A percentile compares a stretch with the other conserved stretches of the same genome.
Conservation (phyloP, 2,113 vertebrate genomes). For the Gnathonemus echidnorhynchus region DNA sequence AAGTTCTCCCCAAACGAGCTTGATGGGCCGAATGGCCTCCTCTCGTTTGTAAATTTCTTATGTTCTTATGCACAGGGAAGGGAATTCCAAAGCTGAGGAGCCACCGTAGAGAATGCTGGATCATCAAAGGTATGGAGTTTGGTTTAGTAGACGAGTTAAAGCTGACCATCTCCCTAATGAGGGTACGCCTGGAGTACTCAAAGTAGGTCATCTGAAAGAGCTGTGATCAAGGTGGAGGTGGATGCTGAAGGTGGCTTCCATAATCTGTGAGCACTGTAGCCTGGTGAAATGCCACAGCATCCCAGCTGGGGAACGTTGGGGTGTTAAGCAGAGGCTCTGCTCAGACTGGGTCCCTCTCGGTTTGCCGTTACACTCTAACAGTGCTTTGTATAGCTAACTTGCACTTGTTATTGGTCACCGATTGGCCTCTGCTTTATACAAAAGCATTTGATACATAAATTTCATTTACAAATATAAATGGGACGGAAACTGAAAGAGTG, state of each 20-base stretch:
- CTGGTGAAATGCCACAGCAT: background rate
- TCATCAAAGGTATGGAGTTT: background rate
- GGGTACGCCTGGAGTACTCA: background rate
- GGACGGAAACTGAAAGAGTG: background rate
- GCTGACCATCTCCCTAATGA: background rate
- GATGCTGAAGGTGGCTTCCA: background rate
- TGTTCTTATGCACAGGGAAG: background rate
- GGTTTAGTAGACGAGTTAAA: background rate
- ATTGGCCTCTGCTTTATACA: background rate
- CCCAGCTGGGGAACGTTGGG: background rate
- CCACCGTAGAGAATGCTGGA: background rate
- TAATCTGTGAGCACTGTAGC: background rate
- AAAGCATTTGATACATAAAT: background rate
- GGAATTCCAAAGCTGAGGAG: background rate
- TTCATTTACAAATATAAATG: background rate
- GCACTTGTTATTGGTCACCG: background rate
- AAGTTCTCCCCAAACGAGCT: too few relatives aligned
- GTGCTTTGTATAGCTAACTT: background rate
- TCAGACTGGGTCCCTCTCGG: background rate
- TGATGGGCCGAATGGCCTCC: too few relatives aligned
- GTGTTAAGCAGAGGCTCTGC: background rate
- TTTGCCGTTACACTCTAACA: background rate
- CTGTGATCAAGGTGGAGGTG: background rate
- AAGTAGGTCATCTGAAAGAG: background rate
- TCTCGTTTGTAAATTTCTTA: too few relatives aligned